These are phyloP conservation scores for Pemphredon lugubris DNA, from an alignment of 2,888 invertebrate genomes.

Conservation along the genomic window DNA sequence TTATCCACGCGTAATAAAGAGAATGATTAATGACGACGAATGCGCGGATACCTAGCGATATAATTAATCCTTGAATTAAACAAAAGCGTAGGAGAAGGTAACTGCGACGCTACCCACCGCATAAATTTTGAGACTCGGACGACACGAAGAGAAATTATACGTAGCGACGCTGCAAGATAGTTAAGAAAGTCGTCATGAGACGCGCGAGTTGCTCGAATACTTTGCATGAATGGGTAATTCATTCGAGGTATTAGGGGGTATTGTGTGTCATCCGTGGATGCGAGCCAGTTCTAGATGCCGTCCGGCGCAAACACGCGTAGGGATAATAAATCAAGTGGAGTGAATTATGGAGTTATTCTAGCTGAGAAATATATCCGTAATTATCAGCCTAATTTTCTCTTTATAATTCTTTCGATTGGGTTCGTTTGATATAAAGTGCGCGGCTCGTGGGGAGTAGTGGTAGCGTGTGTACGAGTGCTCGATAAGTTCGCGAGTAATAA, in stretches of 20 bases:
- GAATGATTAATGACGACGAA: neutral
- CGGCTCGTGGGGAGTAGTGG: too few relatives aligned
- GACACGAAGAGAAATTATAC: neutral
- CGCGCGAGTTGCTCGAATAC: slow-evolving; percentile 22
- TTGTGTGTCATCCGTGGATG: slow-evolving; percentile 35
- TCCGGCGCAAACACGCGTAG: neutral
- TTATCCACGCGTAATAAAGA: too few relatives aligned
- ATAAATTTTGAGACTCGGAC: neutral
- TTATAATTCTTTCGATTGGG: neutral
- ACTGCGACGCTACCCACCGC: neutral
- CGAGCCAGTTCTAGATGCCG: slow-evolving; percentile 34
- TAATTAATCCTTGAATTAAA: neutral
- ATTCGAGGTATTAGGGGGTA: slow-evolving; percentile 45
- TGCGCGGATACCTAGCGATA: neutral
- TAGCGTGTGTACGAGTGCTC: too few relatives aligned
- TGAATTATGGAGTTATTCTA: slow-evolving; percentile 15
- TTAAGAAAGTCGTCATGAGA: slow-evolving; percentile 7
- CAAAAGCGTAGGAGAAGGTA: neutral
- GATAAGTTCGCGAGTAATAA: too few relatives aligned
- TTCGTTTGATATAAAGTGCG: neutral
- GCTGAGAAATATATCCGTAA: neutral
- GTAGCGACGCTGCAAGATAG: neutral
- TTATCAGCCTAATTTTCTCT: neutral
- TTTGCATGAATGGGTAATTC: slow-evolving; percentile 48
- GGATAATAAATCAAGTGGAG: slow-evolving; percentile 10